phyloP scores from a whole-genome alignment of 1,140 invertebrate genomes.

The Onthophagus taurus region DNA sequence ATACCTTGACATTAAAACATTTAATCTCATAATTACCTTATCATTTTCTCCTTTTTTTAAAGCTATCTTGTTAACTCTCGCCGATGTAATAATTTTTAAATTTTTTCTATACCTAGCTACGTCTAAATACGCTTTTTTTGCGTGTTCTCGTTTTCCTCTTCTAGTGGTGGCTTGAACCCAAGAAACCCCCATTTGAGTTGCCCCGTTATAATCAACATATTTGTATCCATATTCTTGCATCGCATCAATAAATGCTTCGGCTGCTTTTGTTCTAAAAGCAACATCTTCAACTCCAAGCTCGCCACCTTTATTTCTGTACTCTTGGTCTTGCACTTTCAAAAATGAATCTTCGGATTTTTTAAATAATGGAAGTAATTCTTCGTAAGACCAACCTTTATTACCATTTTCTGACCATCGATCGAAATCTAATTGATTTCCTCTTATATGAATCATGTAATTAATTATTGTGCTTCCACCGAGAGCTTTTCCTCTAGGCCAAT shows the following conservation, averaged over 20 bases:
- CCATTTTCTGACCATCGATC: slow-evolving; percentile 58
- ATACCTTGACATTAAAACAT: too few relatives aligned
- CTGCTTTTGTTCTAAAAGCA: slow-evolving; percentile 50
- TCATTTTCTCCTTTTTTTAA: too few relatives aligned
- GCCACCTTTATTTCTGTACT: slow-evolving; percentile 44
- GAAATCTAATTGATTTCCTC: slow-evolving; percentile 59
- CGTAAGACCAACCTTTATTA: slow-evolving; percentile 72
- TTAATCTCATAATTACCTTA: too few relatives aligned
- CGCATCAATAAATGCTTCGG: slow-evolving; percentile 55
- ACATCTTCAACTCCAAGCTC: slow-evolving; percentile 51
- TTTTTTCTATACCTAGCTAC: slow-evolving; percentile 70
- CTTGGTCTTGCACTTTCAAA: slow-evolving; percentile 43
- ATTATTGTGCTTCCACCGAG: slow-evolving; percentile 69
- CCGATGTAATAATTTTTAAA: slow-evolving; percentile 71
- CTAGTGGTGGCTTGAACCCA: slow-evolving; percentile 69
- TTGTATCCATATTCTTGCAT: slow-evolving; percentile 60
- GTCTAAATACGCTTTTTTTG: slow-evolving; percentile 75
- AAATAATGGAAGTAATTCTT: slow-evolving; percentile 70
- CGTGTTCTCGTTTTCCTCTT: slow-evolving; percentile 75
- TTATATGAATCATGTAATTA: slow-evolving; percentile 84
- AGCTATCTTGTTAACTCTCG: slow-evolving; percentile 68
- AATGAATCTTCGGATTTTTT: slow-evolving; percentile 63
- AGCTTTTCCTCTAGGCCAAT: slow-evolving; percentile 50
- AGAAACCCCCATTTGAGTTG: slow-evolving; percentile 78
- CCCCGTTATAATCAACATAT: slow-evolving; percentile 72